Base-by-base conservation (phyloP, 2,797 vertebrate genomes). In the Acanthurus lineatus region DNA sequence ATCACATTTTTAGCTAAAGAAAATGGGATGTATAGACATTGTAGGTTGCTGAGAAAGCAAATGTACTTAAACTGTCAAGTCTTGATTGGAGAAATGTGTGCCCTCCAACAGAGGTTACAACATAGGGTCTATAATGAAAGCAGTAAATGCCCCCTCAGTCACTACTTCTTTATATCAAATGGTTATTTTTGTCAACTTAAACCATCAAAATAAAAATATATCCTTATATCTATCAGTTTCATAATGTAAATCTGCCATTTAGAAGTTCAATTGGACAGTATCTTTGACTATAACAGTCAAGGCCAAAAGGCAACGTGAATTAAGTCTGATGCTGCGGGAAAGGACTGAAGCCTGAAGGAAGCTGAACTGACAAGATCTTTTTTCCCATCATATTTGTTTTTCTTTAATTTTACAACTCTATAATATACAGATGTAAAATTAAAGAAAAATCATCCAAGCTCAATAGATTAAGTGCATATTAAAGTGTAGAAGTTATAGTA, bases 41-140 rank as follows among this genome's bases (percentile, higher is more conserved):
- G 45, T 69, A 71, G 60, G 54, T 76, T 90, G 81, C 83, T 89
- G 79, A 88, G 80, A 76, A 87, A 86, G 74, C 69, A 84, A 80
- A 83, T 69, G 82, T 83, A 86, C 81, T 89, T 80, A 76, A 86
- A 64, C 62, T 81, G 76, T 82, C 87, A 79, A 65, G 66, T 73
- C 83, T 82, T 84, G 49, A 89, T 77, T 69, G 71, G 59, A 71
- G 59, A 16, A 77, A 73, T 53, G 73, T 61, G 74, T 53, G n/a
- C 48, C 75, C 66, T 52, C 45, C 51, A 80, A 57, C 42, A 88
- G 78, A 77, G 16, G 38, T n/a, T 79, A 61, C 10, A 85, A 71
- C 11, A 52, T 14, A 40, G 65, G 19, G 48, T 48, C 19, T 61
- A 56, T 38, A 69, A 70, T 54, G 48, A 73, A 87, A 75, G 57